Percentiles rank a stretch among this genome's conserved stretches.
Evolutionary conservation across 2,888 invertebrate genomes (phyloP).

Genomic region (Watsonalla binaria): DNA sequence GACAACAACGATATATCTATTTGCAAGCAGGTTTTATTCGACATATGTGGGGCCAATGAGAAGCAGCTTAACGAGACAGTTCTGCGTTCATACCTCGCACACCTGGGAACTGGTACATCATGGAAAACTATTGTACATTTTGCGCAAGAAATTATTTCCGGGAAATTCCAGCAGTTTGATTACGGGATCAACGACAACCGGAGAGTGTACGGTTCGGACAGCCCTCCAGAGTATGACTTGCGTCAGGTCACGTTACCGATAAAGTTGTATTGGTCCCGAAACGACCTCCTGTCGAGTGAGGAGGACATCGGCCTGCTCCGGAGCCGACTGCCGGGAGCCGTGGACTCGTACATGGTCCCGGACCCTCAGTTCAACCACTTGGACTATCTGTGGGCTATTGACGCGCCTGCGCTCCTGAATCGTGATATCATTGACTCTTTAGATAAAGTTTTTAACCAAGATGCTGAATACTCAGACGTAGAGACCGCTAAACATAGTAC

Average conservation of each 20-base stretch:
- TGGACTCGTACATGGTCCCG: constrained; percentile 77
- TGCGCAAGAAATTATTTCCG: constrained; percentile 76
- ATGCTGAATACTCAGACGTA: too few relatives aligned
- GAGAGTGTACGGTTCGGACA: constrained; percentile 71
- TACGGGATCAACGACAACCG: constrained; percentile 80
- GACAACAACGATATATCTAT: constrained; percentile 73
- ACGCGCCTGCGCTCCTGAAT: constrained; percentile 80
- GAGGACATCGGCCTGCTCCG: constrained; percentile 78
- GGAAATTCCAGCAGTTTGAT: constrained; percentile 83
- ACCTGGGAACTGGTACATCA: constrained; percentile 87
- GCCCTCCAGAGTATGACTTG: constrained; percentile 82
- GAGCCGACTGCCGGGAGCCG: constrained; percentile 59
- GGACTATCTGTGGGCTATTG: constrained; percentile 83
- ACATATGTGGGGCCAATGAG: constrained; percentile 84
- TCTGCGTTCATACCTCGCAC: constrained; percentile 83
- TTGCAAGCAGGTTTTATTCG: constrained; percentile 85
- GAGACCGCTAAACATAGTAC: too few relatives aligned
- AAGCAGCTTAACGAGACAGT: constrained; percentile 83
- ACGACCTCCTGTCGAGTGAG: constrained; percentile 84
- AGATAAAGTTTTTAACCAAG: constrained; percentile 7
- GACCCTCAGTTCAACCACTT: constrained; percentile 83
- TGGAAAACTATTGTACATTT: constrained; percentile 85
- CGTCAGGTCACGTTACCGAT: constrained; percentile 79
- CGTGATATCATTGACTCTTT: constrained; percentile 60
- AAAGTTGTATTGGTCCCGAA: constrained; percentile 81